phyloP scores from a whole-genome alignment of 2,797 vertebrate genomes.

The Adelosebastes latens region DNA sequence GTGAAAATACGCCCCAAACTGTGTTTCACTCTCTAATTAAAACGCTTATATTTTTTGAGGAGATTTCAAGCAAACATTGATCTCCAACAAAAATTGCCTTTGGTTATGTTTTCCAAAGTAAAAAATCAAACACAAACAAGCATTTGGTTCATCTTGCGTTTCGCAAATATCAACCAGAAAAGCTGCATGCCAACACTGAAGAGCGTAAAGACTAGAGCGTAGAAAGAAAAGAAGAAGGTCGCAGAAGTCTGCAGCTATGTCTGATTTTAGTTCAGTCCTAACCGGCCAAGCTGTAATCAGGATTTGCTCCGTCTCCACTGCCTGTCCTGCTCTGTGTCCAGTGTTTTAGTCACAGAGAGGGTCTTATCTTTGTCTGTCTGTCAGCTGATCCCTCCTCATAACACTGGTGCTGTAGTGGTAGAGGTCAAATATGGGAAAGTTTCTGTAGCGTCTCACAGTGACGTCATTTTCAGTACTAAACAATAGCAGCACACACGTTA shows the following conservation, averaged over 20 bases:
- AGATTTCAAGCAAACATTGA: slow-evolving; percentile 29
- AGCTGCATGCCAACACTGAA: neutral
- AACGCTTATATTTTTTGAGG: slow-evolving; percentile 19
- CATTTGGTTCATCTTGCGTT: neutral
- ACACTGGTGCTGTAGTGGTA: slow-evolving; percentile 4
- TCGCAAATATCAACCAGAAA: slow-evolving; percentile 3
- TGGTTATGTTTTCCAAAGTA: slow-evolving; percentile 8
- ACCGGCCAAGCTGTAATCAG: neutral
- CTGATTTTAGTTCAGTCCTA: neutral
- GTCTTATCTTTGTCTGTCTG: slow-evolving; percentile 36
- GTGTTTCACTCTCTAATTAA: slow-evolving; percentile 54
- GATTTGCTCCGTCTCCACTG: neutral
- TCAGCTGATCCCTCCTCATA: slow-evolving; percentile 35
- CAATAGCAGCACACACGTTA: neutral
- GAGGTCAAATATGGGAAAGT: slow-evolving; percentile 15
- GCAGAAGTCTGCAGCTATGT: neutral
- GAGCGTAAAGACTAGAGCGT: neutral
- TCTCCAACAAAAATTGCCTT: neutral
- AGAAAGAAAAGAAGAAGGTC: neutral
- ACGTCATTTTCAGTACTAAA: neutral
- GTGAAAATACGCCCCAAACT: slow-evolving; percentile 67
- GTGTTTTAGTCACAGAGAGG: slow-evolving; percentile 15
- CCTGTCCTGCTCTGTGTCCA: neutral
- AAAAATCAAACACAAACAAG: slow-evolving; percentile 11
- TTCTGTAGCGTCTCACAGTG: neutral